A percentile compares a stretch with the other conserved stretches of the same genome.
Evolutionary conservation across 2,888 invertebrate genomes (phyloP).

Genomic region (Drosophila merina): DNA sequence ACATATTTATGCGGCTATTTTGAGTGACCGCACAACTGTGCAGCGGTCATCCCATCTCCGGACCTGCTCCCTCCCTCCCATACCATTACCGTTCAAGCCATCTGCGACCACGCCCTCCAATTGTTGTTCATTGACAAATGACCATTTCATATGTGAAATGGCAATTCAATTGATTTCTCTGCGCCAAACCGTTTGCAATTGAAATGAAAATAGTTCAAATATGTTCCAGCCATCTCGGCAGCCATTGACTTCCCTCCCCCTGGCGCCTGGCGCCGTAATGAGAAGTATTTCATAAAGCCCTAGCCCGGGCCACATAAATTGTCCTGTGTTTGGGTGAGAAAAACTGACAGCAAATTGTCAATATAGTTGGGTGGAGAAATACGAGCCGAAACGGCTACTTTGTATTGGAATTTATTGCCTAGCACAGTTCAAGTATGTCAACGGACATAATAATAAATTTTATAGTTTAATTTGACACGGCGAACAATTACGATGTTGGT

Average conservation of each 20-base stretch:
- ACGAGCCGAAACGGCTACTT: conserved; percentile 58
- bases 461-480: conserved; percentile 66
- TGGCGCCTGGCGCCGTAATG: conserved; percentile 54
- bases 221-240: conserved; percentile 61
- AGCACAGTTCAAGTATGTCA: conserved; percentile 70
- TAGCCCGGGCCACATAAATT: conserved; percentile 60
- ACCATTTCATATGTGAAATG: conserved; percentile 79
- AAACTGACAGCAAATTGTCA: conserved; percentile 75
- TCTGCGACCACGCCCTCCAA: conserved; percentile 45
- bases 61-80: conserved; percentile 1
- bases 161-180: conserved; percentile 78
- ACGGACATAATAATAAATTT: conserved; percentile 73
- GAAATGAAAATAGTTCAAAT: conserved; percentile 78
- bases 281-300: conserved; percentile 75
- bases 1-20: conserved; percentile 78
- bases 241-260: conserved; percentile 4
- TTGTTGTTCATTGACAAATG: conserved; percentile 76
- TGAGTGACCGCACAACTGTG: conserved; percentile 65
- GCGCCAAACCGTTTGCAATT: conserved; percentile 70
- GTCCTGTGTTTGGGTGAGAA: conserved; percentile 41
- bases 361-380: conserved; percentile 62
- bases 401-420: conserved; percentile 66
- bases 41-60: conserved; percentile 27
- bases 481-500: conserved; percentile 29
- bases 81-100: conserved; percentile 23